These are phyloP conservation scores for Marcusenius ussheri DNA, from an alignment of 2,113 vertebrate species.

Conservation along the genomic window DNA sequence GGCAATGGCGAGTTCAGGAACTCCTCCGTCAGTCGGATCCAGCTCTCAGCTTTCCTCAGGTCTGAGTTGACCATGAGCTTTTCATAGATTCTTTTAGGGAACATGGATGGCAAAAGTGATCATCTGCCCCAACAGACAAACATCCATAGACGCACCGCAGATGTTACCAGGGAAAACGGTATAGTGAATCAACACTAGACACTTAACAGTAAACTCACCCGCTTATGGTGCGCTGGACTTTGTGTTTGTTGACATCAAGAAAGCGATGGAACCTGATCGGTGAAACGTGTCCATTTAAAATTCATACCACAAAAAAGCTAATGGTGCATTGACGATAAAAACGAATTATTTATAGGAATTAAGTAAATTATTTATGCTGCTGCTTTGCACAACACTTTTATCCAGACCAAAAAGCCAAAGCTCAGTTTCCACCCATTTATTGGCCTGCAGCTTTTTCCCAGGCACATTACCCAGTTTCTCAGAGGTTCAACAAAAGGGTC, in stretches of 20 bases:
- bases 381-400: background rate
- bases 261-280: slow-evolving; percentile 80
- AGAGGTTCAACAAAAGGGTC: background rate
- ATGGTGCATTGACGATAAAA: background rate
- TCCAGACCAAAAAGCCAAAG: background rate
- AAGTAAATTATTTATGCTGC: background rate
- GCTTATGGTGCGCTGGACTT: slow-evolving; percentile 74
- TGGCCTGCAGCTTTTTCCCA: background rate
- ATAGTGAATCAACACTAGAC: background rate
- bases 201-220: slow-evolving; percentile 66
- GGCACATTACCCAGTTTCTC: background rate
- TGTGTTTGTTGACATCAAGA: slow-evolving; percentile 84
- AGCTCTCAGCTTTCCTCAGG: slow-evolving; percentile 84
- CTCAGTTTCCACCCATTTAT: background rate
- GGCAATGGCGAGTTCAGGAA: slow-evolving; percentile 80
- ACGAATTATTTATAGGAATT: background rate
- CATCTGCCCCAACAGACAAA: background rate
- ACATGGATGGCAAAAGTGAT: background rate
- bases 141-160: background rate
- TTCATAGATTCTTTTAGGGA: slow-evolving; percentile 76
- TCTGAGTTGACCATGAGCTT: slow-evolving; percentile 92
- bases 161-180: background rate
- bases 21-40: slow-evolving; percentile 79
- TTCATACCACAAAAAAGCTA: background rate
- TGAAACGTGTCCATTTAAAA: slow-evolving; percentile 20